Evolutionary conservation across 2,888 invertebrate species (phyloP), one percentile per base, ranked within the genome.

Genomic region (Erpobdella octoculata): DNA sequence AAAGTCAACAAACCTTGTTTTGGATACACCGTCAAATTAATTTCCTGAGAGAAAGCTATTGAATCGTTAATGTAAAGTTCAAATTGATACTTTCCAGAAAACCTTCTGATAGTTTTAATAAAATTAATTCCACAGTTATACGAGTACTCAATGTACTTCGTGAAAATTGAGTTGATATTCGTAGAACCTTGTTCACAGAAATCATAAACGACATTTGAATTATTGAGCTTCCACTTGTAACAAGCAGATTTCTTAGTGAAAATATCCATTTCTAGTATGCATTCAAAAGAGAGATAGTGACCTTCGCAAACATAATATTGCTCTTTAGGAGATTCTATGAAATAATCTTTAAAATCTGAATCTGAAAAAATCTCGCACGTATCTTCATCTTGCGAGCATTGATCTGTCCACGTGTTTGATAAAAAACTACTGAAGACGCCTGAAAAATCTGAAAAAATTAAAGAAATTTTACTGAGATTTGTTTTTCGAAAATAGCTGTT

Each of bases 291-390:
- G 4, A 53, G 21, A 28, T 21, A 53, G 8, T 53, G 53, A 53
- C 53, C 53, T 53, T 53, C 53, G 28, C 53, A 53, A 53, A 53
- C 18, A 8, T 53, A 53, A 53, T 53, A 53, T 53, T 53, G 21
- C 8, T 53, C 15, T n/a, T 53, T 53, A 25, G 53, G 53, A 25
- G 28, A 15, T 8, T 4, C 28, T 53, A 8, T 25, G 8, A 53
- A 53, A 53, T 53, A 53, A n/a, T n/a, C n/a, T n/a, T n/a, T n/a
- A n/a, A n/a, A n/a, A n/a, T n/a, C n/a, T n/a, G n/a, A n/a, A n/a
- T n/a, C n/a, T n/a, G n/a, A n/a, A n/a, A n/a, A n/a, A n/a, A n/a
- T n/a, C n/a, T n/a, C n/a, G n/a, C n/a, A n/a, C n/a, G n/a, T n/a
- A n/a, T n/a, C n/a, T n/a, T n/a, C n/a, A n/a, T n/a, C n/a, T n/a